These are phyloP conservation scores for Leptura quadrifasciata DNA, from an alignment of 2,888 invertebrate genomes.

Conservation along the genomic window DNA sequence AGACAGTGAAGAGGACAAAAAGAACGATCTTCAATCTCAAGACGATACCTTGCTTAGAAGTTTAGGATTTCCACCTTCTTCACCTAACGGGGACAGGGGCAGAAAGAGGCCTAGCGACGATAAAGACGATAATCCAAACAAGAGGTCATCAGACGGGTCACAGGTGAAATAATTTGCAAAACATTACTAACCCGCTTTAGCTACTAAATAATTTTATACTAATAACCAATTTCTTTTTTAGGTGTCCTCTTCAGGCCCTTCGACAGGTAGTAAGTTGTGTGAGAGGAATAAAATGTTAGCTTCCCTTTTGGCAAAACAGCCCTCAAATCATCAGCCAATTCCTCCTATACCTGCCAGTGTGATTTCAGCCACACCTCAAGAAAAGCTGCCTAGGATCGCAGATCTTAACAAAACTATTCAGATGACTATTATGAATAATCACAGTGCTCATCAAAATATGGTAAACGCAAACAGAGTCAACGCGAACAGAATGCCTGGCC, in stretches of 20 bases:
- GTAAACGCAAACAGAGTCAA: constrained; percentile 52
- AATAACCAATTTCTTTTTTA: constrained; percentile 42
- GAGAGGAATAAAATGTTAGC: constrained; percentile 92
- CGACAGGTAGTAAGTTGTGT: constrained; percentile 81
- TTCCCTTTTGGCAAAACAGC: constrained; percentile 85
- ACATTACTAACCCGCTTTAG: constrained; percentile 20
- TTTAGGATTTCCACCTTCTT: constrained; percentile 78
- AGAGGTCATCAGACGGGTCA: constrained; percentile 72
- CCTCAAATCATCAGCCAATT: constrained; percentile 77
- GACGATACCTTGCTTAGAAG: constrained; percentile 76
- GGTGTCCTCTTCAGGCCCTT: constrained; percentile 71
- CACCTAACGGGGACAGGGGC: constrained; percentile 74
- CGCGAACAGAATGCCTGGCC: constrained; percentile 64
- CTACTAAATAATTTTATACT: constrained; percentile 12
- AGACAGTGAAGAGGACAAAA: constrained; percentile 74
- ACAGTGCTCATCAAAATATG: constrained; percentile 55
- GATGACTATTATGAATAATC: constrained; percentile 56
- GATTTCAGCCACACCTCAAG: constrained; percentile 83
- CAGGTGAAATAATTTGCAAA: constrained; percentile 58
- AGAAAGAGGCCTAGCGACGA: constrained; percentile 81
- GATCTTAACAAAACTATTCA: constrained; percentile 64
- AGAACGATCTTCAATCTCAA: constrained; percentile 71
- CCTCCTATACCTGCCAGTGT: constrained; percentile 80
- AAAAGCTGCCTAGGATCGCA: constrained; percentile 77
- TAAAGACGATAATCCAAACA: constrained; percentile 75